Evolutionary conservation across 2,113 vertebrate species (phyloP).

Genomic region (Cyanoderma ruficeps): DNA sequence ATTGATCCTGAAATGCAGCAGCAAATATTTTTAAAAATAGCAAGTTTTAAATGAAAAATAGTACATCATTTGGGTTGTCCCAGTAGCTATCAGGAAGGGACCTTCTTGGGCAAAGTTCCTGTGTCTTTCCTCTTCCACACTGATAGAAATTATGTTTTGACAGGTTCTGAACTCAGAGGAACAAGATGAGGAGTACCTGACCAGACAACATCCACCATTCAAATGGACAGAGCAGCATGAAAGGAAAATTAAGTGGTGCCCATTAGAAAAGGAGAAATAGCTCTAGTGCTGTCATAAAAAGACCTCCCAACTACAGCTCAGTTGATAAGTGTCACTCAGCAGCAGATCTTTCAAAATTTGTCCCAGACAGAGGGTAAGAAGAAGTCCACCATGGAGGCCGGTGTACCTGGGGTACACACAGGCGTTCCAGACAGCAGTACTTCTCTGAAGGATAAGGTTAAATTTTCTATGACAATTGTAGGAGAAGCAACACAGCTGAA

Average conservation of each 20-base stretch:
- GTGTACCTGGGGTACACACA: too few relatives aligned
- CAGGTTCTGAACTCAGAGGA: neutral
- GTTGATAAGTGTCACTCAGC: neutral
- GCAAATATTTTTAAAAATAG: neutral
- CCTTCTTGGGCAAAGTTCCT: neutral
- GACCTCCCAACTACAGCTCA: neutral
- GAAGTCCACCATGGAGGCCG: accelerated
- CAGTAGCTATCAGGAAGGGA: neutral
- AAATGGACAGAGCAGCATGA: neutral
- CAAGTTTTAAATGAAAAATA: neutral
- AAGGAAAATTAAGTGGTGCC: neutral
- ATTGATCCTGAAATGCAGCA: neutral
- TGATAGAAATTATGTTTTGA: neutral
- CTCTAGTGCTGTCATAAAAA: neutral
- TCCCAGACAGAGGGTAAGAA: neutral
- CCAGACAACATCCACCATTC: neutral
- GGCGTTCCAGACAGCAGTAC: neutral
- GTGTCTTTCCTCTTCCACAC: neutral
- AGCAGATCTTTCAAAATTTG: neutral
- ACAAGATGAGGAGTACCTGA: neutral
- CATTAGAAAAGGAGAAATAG: neutral
- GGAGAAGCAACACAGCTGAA: neutral
- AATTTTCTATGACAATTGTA: neutral
- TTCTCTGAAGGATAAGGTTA: neutral
- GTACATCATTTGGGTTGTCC: neutral